Percentiles rank a stretch among this genome's conserved stretches.
phyloP scores from a whole-genome alignment of 2,113 vertebrate species.

The Balaeniceps rex region DNA sequence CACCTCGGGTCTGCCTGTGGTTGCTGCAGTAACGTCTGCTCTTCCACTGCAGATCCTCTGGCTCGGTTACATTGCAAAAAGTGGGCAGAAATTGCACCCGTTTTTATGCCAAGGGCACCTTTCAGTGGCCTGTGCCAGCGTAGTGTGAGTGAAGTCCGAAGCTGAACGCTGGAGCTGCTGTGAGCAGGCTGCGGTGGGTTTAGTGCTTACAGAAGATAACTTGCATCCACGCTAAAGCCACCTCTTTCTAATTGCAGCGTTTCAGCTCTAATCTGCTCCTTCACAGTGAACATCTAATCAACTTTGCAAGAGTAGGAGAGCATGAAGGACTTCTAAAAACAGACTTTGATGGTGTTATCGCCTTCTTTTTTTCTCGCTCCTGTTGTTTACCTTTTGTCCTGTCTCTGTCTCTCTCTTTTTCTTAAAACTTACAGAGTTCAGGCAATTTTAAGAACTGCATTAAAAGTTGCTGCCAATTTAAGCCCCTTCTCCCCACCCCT shows the following conservation, averaged over 20 bases:
- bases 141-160: accelerated
- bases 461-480: not conserved
- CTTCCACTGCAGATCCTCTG: not conserved
- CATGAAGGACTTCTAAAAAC: not conserved
- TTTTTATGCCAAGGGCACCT: not conserved
- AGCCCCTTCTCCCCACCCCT: not conserved
- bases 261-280: not conserved
- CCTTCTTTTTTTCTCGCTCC: not conserved
- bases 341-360: not conserved
- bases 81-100: accelerated
- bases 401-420: not conserved
- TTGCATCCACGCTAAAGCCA: not conserved
- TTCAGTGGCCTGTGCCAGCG: too few species aligned
- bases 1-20: accelerated
- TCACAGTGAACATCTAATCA: not conserved
- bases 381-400: not conserved
- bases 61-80: not conserved
- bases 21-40: not conserved
- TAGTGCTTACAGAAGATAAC: not conserved
- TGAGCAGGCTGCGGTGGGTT: not conserved
- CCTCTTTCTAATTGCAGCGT: not conserved
- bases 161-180: not conserved
- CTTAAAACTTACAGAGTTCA: not conserved
- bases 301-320: not conserved
- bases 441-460: not conserved